Percentiles rank a stretch among this genome's conserved stretches.
phyloP scores from a whole-genome alignment of 2,888 invertebrate species.

The Heliconius charithonia region DNA sequence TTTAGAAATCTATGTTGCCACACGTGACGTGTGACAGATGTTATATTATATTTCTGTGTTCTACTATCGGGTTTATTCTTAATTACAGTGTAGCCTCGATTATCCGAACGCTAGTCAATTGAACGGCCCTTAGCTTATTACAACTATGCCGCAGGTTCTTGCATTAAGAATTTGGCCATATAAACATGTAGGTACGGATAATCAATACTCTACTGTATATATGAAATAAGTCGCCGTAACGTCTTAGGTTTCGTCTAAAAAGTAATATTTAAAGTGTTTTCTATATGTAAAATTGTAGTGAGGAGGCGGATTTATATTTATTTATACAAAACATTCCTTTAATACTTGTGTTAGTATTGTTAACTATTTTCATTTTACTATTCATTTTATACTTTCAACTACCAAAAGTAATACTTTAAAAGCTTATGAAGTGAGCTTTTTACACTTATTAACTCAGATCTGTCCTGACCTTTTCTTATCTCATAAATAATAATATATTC shows the following conservation, averaged over 20 bases:
- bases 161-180: no score
- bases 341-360: background rate
- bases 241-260: background rate
- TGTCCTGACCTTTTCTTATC: background rate
- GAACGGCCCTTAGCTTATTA: background rate
- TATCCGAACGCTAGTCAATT: background rate
- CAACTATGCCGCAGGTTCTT: background rate
- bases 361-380: background rate
- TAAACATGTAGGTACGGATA: background rate
- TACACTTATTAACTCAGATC: background rate
- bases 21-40: background rate
- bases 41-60: background rate
- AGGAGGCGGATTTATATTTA: background rate
- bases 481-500: background rate
- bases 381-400: background rate
- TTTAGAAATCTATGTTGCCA: background rate
- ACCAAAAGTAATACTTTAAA: background rate
- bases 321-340: conserved; percentile 1
- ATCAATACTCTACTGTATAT: background rate
- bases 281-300: background rate
- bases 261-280: background rate
- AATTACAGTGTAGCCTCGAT: background rate
- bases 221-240: background rate
- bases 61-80: background rate
- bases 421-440: no score